Evolutionary conservation across 2,113 vertebrate species (phyloP), one percentile per base, ranked within the genome.

Genomic region (Emydura subglobosa): DNA sequence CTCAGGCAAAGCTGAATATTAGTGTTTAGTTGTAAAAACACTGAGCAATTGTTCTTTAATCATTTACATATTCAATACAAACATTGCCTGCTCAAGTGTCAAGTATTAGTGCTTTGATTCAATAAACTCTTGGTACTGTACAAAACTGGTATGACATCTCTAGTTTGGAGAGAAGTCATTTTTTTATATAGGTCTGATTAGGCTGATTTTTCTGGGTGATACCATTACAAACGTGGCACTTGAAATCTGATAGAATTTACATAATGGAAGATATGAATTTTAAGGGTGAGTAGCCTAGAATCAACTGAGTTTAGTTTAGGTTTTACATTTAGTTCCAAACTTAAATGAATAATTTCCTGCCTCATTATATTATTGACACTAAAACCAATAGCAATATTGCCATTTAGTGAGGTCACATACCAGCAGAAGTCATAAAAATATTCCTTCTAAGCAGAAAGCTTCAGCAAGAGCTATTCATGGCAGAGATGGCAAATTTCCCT

Each of bases 141-240:
- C 9, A 22, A 88, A 11, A 42, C 1, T 87, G 2, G 24, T 85
- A 65, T 42, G 53, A 57, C n/a, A 85, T 2, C 2, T 81, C 16
- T 12, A 50, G 3, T 25, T 68, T 91, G 68, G 24, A 74, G 16
- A 16, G 5, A 0, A 68, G 10, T 76, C 7, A 25, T 44, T 44
- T 44, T 44, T 44, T 76, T 24, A 47, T 76, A 76, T 44, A 76
- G 39, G 12, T 54, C n/a, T 84, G 2, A 7, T 54, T 57, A 16
- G 27, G 29, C 55, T 82, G 59, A 61, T 14, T 5, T 68, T 29
- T 82, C 27, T 85, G 2, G 74, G 51, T 0, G 1, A 86, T 13
- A 57, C 9, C 5, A 34, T 49, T 76, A 68, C 3, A 93, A 88
- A 86, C 17, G 86, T 11, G 0, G 0, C 21, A 16, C 25, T 78